A percentile compares a stretch with the other conserved stretches of the same genome.
Conservation (phyloP, 1,140 invertebrate species). For the Drosophila murphyi region DNA sequence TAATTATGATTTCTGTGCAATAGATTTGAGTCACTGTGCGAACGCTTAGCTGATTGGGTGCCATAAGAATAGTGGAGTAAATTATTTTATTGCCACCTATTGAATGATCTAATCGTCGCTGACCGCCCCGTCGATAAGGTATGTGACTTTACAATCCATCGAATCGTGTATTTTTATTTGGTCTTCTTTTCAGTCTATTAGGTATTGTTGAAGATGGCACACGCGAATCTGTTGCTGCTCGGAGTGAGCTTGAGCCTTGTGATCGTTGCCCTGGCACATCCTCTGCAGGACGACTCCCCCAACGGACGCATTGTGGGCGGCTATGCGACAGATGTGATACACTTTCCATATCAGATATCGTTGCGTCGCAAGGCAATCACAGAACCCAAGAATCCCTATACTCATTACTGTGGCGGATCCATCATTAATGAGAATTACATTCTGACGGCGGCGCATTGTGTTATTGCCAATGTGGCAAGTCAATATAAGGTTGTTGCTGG, state of each 20-base stretch:
- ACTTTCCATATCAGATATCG: slow-evolving; percentile 72
- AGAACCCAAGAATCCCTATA: slow-evolving; percentile 36
- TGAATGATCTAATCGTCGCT: slow-evolving; percentile 26
- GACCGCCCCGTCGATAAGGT: slow-evolving; percentile 64
- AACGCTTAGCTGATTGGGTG: not conserved
- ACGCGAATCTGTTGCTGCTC: slow-evolving; percentile 32
- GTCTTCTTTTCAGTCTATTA: slow-evolving; percentile 24
- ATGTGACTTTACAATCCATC: slow-evolving; percentile 31
- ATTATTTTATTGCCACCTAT: slow-evolving; percentile 51
- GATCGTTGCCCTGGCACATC: slow-evolving; percentile 20
- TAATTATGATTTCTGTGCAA: too few relatives aligned
- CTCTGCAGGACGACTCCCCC: slow-evolving; percentile 36
- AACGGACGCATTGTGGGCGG: slow-evolving; percentile 75
- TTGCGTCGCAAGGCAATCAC: slow-evolving; percentile 63
- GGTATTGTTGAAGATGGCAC: slow-evolving; percentile 40
- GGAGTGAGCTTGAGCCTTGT: slow-evolving; percentile 16
- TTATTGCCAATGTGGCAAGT: slow-evolving; percentile 60
- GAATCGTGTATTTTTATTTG: not conserved
- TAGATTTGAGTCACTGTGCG: not conserved
- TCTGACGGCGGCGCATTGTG: slow-evolving; percentile 80
- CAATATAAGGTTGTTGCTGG: slow-evolving; percentile 71
- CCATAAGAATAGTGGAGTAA: not conserved
- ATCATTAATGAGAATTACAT: slow-evolving; percentile 79
- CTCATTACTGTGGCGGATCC: slow-evolving; percentile 86
- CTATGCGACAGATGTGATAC: slow-evolving; percentile 40